Base-by-base conservation (phyloP, 2,888 invertebrate species). In the Pterostichus niger region DNA sequence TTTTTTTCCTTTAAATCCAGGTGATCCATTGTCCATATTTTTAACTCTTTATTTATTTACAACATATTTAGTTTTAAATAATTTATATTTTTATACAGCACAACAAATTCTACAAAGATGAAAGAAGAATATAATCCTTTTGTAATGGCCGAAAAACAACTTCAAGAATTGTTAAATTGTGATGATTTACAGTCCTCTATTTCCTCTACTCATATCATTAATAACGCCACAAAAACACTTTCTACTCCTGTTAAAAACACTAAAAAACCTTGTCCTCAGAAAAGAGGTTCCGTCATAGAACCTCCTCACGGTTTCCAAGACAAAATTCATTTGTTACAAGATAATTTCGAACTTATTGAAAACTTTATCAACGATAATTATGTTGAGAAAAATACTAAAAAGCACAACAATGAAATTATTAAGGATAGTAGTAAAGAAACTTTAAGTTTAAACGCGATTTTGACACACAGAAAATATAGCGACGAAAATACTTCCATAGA, bases 111-210 rank as follows among this genome's bases (percentile, higher is more conserved):
- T 5, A 9, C n/a, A 4, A 84, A 83, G 46, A 78, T 84, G 49
- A 84, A 83, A 86, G 92, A 92, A 87, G 91, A 90, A 86, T 96
- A 96, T 90, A 95, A 96, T 89, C 96, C 96, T 76, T 96, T 95
- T 90, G 90, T 93, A 85, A 93, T 94, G 85, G 96, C 96, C 71
- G 95, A 96, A 90, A 94, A 94, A 85, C 96, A 96, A 90, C 93
- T 96, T 91, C 94, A 94, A 90, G 96, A 96, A 88, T 92, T 96
- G 46, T 93, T 96, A 90, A 94, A 94, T 76, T 93, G 94, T 84
- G 93, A 94, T 86, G 93, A 93, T 81, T 89, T 91, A 86, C 90
- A 89, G 84, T 88, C 89, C 56, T 89, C 89, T 2, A 24, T 24
- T 73, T 86, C 89, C 79, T 86, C 87, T 1, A 52, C 40, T 9